Evolutionary conservation across 2,113 vertebrate species (phyloP), one percentile per base, ranked within the genome.

Genomic region (Pleuronectes platessa): DNA sequence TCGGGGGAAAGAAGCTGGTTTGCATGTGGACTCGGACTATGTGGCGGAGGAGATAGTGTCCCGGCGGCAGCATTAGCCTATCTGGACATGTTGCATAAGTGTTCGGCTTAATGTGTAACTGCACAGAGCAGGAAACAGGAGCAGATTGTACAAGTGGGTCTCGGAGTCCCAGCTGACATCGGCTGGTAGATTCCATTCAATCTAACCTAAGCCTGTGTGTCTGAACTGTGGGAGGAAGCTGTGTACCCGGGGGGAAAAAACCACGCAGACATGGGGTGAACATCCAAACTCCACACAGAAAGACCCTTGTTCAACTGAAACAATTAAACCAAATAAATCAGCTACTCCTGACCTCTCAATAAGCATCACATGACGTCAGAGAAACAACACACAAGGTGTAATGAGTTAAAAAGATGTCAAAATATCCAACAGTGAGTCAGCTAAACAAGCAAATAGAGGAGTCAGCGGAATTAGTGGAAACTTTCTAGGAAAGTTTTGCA

Each of bases 81-180:
- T 56, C 27, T 42, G 21, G 64, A 66, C 35, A 62, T 15, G 17
- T 82, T 88, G 56, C 71, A 74, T 51, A 90, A 88, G 62, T 20
- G 47, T 64, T 61, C 58, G 21, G 77, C 56, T 92, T 91, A 90
- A 91, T 89, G 26, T 83, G 26, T 88, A 88, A 92, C 88, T 35
- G 18, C 21, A 27, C 27, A 51, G 64, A 67, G 61, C 56, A 75
- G 67, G 68, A 81, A 69, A 55, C 18, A 70, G 54, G 51, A 49
- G 24, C 40, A 42, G 45, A 59, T 13, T 3, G 27, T 17, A 5
- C 49, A 72, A 67, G n/a, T 23, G n/a, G 45, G 27, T 31, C 27
- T 31, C 27, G 27, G 27, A 7, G 31, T 31, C 31, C 6, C 31
- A 31, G 31, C 31, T 31, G 31, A 31, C 31, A 31, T 31, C 31